Evolutionary conservation across 2,797 vertebrate genomes (phyloP), one percentile per base, ranked within the genome.

Genomic region (Sebastes umbrosus): DNA sequence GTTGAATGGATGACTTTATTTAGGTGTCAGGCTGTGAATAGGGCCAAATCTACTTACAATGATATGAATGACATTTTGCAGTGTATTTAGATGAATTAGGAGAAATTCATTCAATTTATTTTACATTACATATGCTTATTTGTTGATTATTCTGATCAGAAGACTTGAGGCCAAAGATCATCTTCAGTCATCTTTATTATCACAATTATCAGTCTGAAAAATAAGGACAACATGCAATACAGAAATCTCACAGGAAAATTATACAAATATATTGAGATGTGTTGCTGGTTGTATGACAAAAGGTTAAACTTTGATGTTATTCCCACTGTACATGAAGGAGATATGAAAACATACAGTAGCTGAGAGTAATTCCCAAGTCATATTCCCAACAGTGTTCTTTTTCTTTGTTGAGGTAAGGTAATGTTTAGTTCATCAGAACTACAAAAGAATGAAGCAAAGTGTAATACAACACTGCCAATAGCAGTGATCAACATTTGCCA

Each of bases 251-350:
- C 92, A 92, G 88, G 67, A 81, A 94, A 92, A 93, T 74, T 62
- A 82, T 87, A 95, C 93, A 93, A 94, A 94, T 92, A 95, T 91
- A 94, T 87, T 90, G 90, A 90, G 79, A 88, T 91, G 82, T 92
- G 86, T 86, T 89, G 90, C 79, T 90, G 87, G 77, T 90, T 91
- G 84, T 80, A 79, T 91, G 83, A 93, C 91, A 88, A 69, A 84
- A 86, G 67, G 25, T 83, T 86, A 1, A 89, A 90, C 85, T 89
- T 82, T 75, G 46, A 87, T 91, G 66, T 80, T 86, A 54, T 89
- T 84, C 87, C 36, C 80, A 90, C 80, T 91, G 87, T 85, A 91
- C 91, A 94, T 75, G 60, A 88, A 89, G 71, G 79, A 90, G 68
- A 91, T 92, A 88, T 90, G 86, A 91, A 86, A 90, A 93, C 81